These are phyloP conservation scores for Champsocephalus gunnari DNA, from an alignment of 2,797 vertebrate species.

Conservation along the genomic window DNA sequence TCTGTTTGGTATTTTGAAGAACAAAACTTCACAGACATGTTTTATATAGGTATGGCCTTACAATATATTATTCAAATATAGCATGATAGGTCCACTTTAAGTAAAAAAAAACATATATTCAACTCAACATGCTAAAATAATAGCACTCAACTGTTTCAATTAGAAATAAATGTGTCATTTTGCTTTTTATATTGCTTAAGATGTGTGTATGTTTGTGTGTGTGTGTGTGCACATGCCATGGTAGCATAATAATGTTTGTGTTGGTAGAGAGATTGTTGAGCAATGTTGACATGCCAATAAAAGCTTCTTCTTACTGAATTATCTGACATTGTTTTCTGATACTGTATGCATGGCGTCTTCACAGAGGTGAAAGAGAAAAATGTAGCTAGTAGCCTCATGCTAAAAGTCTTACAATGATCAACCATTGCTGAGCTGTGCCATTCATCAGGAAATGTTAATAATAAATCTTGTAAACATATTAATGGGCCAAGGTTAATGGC, in stretches of 20 bases:
- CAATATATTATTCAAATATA: too few relatives aligned
- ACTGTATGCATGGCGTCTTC: not conserved
- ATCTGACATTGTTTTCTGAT: not conserved
- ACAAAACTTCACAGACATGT: too few relatives aligned
- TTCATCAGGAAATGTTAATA: constrained; percentile 50
- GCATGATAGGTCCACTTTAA: constrained; percentile 4
- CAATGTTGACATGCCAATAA: not conserved
- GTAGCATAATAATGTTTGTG: too few relatives aligned
- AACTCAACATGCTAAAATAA: constrained; percentile 25
- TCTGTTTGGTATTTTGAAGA: too few relatives aligned
- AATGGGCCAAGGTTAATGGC: constrained; percentile 45
- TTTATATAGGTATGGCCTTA: too few relatives aligned
- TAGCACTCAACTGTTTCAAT: constrained; percentile 26
- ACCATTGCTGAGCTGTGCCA: constrained; percentile 19
- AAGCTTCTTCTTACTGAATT: not conserved
- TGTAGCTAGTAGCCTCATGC: not conserved
- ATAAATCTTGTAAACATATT: constrained; percentile 41
- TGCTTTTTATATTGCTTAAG: constrained; percentile 18
- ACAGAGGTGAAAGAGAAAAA: constrained; percentile 6
- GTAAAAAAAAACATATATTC: constrained; percentile 6
- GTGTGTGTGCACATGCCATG: not conserved
- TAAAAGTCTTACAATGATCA: constrained; percentile 11
- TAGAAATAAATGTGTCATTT: constrained; percentile 36
- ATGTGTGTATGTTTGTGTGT: not conserved
- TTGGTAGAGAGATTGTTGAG: not conserved